Evolutionary conservation across 2,797 vertebrate species (phyloP).

Genomic region (Heterohyrax brucei): DNA sequence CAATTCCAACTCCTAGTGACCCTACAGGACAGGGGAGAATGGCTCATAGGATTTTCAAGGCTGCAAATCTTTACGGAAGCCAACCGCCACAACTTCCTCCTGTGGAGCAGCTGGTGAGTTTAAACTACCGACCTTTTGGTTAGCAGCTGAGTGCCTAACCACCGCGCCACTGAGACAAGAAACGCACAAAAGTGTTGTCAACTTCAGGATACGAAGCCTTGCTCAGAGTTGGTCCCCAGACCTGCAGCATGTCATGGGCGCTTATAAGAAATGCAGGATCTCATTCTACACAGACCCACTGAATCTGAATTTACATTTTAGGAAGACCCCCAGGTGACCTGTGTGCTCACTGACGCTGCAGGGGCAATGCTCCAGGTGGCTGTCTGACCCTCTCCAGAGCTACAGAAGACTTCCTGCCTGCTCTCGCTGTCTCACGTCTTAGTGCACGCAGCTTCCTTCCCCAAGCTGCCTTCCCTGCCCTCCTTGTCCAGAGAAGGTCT

Average conservation of each 20-base stretch:
- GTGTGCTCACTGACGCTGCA: background rate
- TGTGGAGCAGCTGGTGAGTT: too few relatives aligned
- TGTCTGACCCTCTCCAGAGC: background rate
- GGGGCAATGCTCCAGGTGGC: background rate
- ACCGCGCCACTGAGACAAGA: background rate
- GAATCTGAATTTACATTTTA: background rate
- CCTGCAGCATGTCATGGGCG: background rate
- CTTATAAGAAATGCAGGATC: background rate
- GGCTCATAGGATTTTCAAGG: too few relatives aligned
- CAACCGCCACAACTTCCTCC: too few relatives aligned
- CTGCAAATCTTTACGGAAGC: too few relatives aligned
- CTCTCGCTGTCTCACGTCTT: slow-evolving; percentile 16
- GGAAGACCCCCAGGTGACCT: background rate
- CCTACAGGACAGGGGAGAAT: too few relatives aligned
- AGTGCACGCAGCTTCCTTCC: background rate
- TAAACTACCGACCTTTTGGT: too few relatives aligned
- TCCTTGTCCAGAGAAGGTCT: background rate
- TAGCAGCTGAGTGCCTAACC: too few relatives aligned
- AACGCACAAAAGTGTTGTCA: background rate
- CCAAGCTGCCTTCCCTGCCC: background rate
- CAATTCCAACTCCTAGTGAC: too few relatives aligned
- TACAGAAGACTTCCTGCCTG: background rate
- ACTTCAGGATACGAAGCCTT: background rate
- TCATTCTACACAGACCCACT: background rate
- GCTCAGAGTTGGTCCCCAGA: background rate